Percentiles rank a stretch among this genome's conserved stretches.
Conservation (phyloP, 2,888 invertebrate species). For the Hydriomena furcata region DNA sequence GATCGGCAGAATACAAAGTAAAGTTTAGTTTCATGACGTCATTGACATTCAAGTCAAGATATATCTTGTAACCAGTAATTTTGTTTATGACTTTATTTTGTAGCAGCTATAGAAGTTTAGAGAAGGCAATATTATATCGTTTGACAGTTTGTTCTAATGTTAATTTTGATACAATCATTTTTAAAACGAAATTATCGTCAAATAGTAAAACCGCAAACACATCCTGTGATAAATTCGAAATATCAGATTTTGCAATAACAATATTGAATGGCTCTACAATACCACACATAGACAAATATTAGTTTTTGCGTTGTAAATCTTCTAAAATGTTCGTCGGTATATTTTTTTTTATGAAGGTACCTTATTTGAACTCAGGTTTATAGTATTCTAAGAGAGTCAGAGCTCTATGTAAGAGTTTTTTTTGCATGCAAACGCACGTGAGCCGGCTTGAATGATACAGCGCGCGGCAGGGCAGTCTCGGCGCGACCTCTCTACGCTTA, state of each 20-base stretch:
- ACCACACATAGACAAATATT: not conserved
- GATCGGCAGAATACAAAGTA: constrained; percentile 41
- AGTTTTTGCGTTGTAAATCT: too few species aligned
- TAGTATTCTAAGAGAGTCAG: constrained; percentile 57
- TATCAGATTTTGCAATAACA: constrained; percentile 1
- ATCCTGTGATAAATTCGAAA: constrained; percentile 9
- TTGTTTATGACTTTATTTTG: constrained; percentile 40
- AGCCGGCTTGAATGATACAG: constrained; percentile 69
- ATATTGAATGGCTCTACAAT: not conserved
- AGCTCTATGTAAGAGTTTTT: constrained; percentile 68
- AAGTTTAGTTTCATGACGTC: constrained; percentile 50
- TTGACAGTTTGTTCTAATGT: not conserved
- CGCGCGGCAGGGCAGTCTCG: constrained; percentile 66
- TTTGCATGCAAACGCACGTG: constrained; percentile 75
- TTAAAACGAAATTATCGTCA: not conserved
- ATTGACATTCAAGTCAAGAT: constrained; percentile 47
- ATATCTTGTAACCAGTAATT: constrained; percentile 51
- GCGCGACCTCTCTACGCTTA: constrained; percentile 72
- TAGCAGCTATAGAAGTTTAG: constrained; percentile 22
- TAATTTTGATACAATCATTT: too few species aligned
- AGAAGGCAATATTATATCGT: not conserved
- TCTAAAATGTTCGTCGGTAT: too few species aligned
- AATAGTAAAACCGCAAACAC: constrained; percentile 7
- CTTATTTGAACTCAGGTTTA: constrained; percentile 1
- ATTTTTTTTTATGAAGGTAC: not conserved